Evolutionary conservation across 2,888 invertebrate genomes (phyloP), one percentile per base, ranked within the genome.

Genomic region (Ommatoiulus sabulosus): DNA sequence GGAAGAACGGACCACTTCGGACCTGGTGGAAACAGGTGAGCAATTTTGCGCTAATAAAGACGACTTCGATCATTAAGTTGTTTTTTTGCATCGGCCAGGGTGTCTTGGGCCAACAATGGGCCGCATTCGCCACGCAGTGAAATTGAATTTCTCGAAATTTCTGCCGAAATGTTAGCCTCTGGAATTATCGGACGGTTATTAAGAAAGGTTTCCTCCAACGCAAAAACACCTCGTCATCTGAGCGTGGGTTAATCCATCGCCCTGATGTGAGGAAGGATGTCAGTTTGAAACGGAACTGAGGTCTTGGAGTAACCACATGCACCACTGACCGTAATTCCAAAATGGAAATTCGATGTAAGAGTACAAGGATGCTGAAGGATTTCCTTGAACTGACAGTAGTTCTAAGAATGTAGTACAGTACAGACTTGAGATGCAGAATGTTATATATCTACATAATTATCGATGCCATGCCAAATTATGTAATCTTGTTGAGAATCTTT

Each of bases 141-240:
- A 63, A 63, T 63, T 20, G 63, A 63, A 63, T 63, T 63, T 63
- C 63, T 63, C 63, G 20, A 63, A 63, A 63, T 63, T 63, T 63
- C 5, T 10, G 8, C 63, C 63, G 20, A 63, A 63, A 63, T 7
- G 20, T 63, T 63, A 63, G n/a, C 63, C 20, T 20, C 63, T 20
- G 63, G 20, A n/a, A 63, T 63, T 63, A 63, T 63, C 63, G 63
- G 63, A 1, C 20, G 20, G 63, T 63, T 20, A 63, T 63, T 63
- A 8, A n/a, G 6, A 63, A 5, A 15, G n/a, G 63, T 20, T 63
- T 20, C 63, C 63, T 20, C n/a, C 20, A 20, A 1, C 63, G 0
- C 63, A 63, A 63, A 63, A 63, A 20, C 63, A n/a, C 63, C 15
- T 63, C 63, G 63, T 63, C 63, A 63, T 63, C 20, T 4, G 17